A percentile compares a stretch with the other conserved stretches of the same genome.
Evolutionary conservation across 2,888 invertebrate genomes (phyloP).

Genomic region (Andricus curvator): DNA sequence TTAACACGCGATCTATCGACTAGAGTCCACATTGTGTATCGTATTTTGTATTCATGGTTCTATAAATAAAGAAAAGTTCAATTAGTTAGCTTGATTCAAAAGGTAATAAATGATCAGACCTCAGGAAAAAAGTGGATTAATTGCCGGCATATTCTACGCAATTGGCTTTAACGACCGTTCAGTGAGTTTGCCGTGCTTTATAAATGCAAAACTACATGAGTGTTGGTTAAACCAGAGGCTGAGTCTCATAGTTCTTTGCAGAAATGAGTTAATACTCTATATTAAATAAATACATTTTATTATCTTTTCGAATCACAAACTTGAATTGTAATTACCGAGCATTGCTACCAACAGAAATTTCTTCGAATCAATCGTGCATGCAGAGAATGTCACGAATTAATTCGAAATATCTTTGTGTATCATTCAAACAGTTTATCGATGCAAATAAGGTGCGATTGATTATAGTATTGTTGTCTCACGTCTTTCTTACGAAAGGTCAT

Average conservation of each 20-base stretch:
- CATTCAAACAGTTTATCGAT: not conserved
- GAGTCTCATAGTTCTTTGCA: not conserved
- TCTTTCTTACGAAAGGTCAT: not conserved
- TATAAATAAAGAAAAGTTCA: conserved; percentile 25
- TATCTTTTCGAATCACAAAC: not conserved
- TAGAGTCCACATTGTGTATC: not conserved
- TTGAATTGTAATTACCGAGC: not conserved
- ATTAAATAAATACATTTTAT: not conserved
- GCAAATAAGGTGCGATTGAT: not conserved
- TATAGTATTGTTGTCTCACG: not conserved
- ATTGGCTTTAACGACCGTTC: conserved; percentile 2
- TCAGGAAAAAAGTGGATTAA: conserved; percentile 57
- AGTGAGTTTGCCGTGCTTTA: conserved; percentile 14
- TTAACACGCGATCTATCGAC: too few species aligned
- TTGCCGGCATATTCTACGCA: conserved; percentile 55
- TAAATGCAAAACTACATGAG: not conserved
- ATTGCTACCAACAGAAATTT: not conserved
- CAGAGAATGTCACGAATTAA: not conserved
- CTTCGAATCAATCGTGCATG: conserved; percentile 7
- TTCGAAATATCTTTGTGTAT: too few species aligned
- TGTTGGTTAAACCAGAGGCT: not conserved
- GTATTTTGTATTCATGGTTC: not conserved
- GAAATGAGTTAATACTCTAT: not conserved
- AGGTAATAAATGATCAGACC: conserved; percentile 16
- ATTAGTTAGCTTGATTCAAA: not conserved